A percentile compares a stretch with the other conserved stretches of the same genome.
Conservation (phyloP, 2,113 vertebrate species). For the Notarius quadriscutis region DNA sequence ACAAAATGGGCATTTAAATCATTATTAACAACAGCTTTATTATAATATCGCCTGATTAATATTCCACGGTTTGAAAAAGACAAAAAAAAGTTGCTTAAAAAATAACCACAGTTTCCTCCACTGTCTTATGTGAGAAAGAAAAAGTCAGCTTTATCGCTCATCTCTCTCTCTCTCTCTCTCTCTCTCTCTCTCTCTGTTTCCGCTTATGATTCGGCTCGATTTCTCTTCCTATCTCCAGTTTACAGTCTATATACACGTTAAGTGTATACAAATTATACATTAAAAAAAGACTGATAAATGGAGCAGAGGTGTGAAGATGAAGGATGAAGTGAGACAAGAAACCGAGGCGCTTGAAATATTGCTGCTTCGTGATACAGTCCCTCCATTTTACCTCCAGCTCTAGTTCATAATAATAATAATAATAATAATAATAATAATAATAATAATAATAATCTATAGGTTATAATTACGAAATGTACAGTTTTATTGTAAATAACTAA, state of each 20-base stretch:
- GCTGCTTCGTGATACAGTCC: background rate
- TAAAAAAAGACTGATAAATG: background rate
- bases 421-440: background rate
- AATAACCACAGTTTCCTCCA: background rate
- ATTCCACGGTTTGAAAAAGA: background rate
- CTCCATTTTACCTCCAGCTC: background rate
- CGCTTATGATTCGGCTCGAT: background rate
- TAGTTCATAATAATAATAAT: background rate
- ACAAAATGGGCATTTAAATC: too few relatives aligned
- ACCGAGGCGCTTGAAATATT: background rate
- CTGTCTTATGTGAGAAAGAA: background rate
- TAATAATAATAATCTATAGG: background rate
- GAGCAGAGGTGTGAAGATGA: background rate
- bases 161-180: background rate
- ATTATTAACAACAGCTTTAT: background rate
- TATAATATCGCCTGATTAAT: too few relatives aligned
- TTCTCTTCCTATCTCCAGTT: background rate
- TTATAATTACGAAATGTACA: background rate
- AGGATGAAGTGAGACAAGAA: background rate
- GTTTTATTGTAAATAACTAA: background rate
- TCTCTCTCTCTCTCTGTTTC: background rate
- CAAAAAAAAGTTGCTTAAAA: background rate
- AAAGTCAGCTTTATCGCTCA: conserved; percentile 7
- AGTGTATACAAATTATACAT: background rate
- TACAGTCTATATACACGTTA: background rate